Percentiles rank a stretch among this genome's conserved stretches.
Evolutionary conservation across 2,113 vertebrate species (phyloP).

Genomic region (Nestor notabilis): DNA sequence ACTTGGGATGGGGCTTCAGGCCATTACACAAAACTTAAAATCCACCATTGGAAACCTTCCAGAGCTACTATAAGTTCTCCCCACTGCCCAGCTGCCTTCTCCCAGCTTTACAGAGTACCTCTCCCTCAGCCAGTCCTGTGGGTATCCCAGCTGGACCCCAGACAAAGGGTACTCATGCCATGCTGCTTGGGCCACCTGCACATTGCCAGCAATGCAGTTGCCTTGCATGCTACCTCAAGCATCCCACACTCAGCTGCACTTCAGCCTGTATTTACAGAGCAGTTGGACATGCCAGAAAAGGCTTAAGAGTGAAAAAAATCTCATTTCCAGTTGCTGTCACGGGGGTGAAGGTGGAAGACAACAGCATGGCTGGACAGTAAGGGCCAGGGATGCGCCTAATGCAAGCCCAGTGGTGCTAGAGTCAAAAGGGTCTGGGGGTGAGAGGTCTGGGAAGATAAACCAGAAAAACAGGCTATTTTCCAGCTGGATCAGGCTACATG

Average conservation of each 20-base stretch:
- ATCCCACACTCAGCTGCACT: background rate
- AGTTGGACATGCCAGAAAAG: background rate
- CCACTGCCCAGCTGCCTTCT: background rate
- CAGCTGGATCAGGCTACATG: fast-evolving
- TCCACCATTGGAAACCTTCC: background rate
- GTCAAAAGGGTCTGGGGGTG: background rate
- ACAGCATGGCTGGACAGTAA: background rate
- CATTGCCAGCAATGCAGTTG: background rate
- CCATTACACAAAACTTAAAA: background rate
- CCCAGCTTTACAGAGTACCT: background rate
- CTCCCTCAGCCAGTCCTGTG: fast-evolving
- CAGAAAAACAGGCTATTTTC: background rate
- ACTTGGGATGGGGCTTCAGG: background rate
- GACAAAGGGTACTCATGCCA: fast-evolving
- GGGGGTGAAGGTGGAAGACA: background rate
- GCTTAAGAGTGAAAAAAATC: background rate
- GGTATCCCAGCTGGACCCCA: background rate
- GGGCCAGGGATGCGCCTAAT: background rate
- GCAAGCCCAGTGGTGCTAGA: background rate
- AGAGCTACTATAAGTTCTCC: fast-evolving
- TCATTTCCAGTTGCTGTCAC: background rate
- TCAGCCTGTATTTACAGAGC: background rate
- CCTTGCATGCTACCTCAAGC: background rate
- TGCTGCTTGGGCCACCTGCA: background rate
- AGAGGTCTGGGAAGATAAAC: background rate